Percentiles rank a stretch among this genome's conserved stretches.
Conservation (phyloP, 2,888 invertebrate species). For the Agrilus mali region DNA sequence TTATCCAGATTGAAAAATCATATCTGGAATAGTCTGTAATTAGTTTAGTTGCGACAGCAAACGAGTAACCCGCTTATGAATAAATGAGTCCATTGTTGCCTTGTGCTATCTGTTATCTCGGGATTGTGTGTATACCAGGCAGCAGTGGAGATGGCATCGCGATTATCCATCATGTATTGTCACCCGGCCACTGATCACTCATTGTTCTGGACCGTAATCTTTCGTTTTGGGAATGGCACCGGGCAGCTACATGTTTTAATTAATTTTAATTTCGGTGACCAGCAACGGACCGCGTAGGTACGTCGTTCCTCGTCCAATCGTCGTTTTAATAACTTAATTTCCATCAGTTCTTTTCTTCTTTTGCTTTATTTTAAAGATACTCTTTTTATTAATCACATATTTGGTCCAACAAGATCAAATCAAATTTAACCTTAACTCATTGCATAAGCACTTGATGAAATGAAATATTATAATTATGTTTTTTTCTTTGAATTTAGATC, state of each 20-base stretch:
- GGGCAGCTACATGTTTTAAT: conserved; percentile 29
- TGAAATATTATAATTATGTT: no score
- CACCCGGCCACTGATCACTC: conserved; percentile 33
- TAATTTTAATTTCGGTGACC: conserved; percentile 31
- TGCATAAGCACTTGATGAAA: no score
- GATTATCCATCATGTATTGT: conserved; percentile 36
- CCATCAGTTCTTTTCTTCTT: no score
- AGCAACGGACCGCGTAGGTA: conserved; percentile 1
- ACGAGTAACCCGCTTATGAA: conserved; percentile 33
- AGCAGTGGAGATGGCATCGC: conserved; percentile 29
- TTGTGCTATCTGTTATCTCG: conserved; percentile 20
- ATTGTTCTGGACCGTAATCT: conserved; percentile 31
- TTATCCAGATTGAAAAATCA: conserved; percentile 21
- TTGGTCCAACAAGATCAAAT: no score
- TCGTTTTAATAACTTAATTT: no score
- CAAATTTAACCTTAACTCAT: no score
- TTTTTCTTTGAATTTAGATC: no score
- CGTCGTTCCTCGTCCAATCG: no score
- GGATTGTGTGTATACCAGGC: conserved; percentile 20
- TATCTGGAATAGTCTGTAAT: conserved; percentile 24
- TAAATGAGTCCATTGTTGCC: conserved; percentile 34
- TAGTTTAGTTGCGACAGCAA: conserved; percentile 29
- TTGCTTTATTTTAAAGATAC: no score
- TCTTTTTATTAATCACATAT: no score
- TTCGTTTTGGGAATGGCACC: conserved; percentile 26